Conservation (phyloP, 2,797 vertebrate species). For the Coccyzus lansbergi region DNA sequence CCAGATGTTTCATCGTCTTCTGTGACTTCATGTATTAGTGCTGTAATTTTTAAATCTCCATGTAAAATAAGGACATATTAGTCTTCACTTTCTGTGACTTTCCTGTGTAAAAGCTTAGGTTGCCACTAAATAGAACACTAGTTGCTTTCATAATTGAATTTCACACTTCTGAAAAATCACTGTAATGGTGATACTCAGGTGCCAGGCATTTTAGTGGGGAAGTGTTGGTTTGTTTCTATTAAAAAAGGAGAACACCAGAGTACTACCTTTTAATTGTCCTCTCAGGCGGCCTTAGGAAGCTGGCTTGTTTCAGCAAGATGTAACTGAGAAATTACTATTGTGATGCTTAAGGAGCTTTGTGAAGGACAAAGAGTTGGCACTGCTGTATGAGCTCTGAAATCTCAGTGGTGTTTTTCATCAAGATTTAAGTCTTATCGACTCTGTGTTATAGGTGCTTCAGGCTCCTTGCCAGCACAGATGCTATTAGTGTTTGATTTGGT, state of each 20-base stretch:
- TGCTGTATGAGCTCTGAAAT: neutral
- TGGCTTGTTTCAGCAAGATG: neutral
- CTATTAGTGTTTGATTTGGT: neutral
- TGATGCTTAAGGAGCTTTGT: neutral
- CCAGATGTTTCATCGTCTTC: neutral
- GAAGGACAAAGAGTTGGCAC: neutral
- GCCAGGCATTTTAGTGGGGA: neutral
- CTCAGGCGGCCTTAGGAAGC: neutral
- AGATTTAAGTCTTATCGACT: neutral
- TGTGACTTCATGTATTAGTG: neutral
- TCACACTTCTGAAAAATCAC: neutral
- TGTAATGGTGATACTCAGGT: neutral
- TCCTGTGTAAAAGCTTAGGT: neutral
- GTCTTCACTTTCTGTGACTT: neutral
- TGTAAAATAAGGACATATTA: neutral
- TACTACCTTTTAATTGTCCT: neutral
- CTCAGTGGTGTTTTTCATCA: neutral
- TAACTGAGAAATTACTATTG: neutral
- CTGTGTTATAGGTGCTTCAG: neutral
- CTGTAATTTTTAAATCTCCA: neutral
- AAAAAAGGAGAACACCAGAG: neutral
- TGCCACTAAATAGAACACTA: neutral
- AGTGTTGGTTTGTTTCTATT: neutral
- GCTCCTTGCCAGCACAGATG: neutral
- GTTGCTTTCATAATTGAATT: neutral